Conservation (phyloP, 2,888 invertebrate species). For the Watsonalla binaria region DNA sequence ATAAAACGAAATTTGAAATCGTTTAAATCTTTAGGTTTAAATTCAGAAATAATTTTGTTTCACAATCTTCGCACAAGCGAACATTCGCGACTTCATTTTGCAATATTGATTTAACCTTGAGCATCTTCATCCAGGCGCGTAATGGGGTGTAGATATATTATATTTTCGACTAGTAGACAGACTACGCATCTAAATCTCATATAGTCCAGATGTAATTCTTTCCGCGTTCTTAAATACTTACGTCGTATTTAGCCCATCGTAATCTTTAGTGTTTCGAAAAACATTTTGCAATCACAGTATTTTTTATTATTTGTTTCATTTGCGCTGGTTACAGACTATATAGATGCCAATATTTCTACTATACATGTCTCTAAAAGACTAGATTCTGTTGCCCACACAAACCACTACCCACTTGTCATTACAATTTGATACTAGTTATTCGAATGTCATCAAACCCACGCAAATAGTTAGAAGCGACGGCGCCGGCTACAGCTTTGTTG, state of each 20-base stretch:
- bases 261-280: background rate
- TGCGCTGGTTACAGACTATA: no score
- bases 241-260: background rate
- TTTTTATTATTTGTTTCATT: no score
- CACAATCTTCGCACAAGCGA: conserved; percentile 10
- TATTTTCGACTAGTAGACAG: conserved; percentile 12
- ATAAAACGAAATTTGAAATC: no score
- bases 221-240: background rate
- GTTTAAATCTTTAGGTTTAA: no score
- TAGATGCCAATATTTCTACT: no score
- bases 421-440: background rate
- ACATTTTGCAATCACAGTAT: background rate
- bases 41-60: no score
- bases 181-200: background rate
- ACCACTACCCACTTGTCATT: background rate
- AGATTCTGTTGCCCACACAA: background rate
- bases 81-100: conserved; percentile 32
- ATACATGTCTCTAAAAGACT: no score
- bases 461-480: background rate
- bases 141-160: conserved; percentile 22
- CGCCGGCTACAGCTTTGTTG: background rate
- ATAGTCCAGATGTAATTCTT: background rate
- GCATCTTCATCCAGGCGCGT: conserved; percentile 20
- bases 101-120: conserved; percentile 54
- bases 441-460: background rate